Percentiles rank a stretch among this genome's conserved stretches.
These are phyloP conservation scores for Leptopilina syphax DNA, from an alignment of 2,888 invertebrate species.

Conservation along the genomic window DNA sequence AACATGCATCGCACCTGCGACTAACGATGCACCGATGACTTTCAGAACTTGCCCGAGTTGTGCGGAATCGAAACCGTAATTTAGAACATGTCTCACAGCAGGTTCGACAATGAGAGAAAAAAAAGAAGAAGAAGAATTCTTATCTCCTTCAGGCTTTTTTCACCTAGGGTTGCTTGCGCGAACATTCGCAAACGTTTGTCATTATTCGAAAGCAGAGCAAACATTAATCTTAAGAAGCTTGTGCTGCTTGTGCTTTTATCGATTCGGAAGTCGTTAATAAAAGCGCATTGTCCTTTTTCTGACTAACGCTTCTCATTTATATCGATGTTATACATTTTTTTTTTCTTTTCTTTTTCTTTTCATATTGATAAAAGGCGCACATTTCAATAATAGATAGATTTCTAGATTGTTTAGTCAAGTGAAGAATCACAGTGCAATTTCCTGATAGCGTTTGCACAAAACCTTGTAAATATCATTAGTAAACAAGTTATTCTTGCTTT, in stretches of 20 bases:
- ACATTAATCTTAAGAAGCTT: constrained; percentile 21
- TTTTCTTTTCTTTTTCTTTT: neutral
- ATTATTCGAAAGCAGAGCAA: constrained; percentile 24
- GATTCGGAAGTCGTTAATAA: constrained; percentile 37
- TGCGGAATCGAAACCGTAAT: constrained; percentile 34
- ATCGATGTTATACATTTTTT: constrained; percentile 1
- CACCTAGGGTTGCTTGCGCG: neutral
- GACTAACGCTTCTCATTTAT: constrained; percentile 23
- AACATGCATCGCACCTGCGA: constrained; percentile 56
- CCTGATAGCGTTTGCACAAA: constrained; percentile 5
- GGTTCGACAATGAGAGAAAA: neutral
- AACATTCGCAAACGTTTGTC: constrained; percentile 25
- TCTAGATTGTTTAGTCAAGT: constrained; percentile 16
- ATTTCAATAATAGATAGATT: constrained; percentile 3
- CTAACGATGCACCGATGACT: constrained; percentile 67
- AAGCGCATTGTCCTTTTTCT: constrained; percentile 25
- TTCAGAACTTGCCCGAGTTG: constrained; percentile 49
- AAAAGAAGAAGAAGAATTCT: neutral
- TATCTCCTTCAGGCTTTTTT: constrained; percentile 16
- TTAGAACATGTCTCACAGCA: constrained; percentile 23
- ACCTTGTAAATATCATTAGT: neutral
- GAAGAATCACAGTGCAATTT: constrained; percentile 10
- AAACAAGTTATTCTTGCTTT: neutral
- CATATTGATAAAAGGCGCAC: neutral
- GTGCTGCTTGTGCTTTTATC: constrained; percentile 2